Evolutionary conservation across 2,888 invertebrate genomes (phyloP).

Genomic region (Megamerina dolium): DNA sequence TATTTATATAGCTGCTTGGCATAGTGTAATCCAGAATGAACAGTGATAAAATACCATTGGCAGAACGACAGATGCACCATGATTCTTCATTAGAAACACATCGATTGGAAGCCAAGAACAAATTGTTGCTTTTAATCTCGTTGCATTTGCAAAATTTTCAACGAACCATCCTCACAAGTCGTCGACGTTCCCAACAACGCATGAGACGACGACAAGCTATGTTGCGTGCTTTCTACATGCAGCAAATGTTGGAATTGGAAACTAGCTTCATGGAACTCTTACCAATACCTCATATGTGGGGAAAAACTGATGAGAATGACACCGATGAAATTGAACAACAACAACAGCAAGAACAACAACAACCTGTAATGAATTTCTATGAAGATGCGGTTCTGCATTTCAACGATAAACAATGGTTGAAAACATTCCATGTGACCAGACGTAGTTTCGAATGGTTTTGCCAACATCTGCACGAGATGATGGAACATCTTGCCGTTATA

Average conservation of each 20-base stretch:
- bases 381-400: constrained; percentile 25
- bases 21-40: no score
- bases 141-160: constrained; percentile 36
- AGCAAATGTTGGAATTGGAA: constrained; percentile 38
- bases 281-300: constrained; percentile 17
- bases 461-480: constrained; percentile 24
- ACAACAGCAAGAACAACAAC: neutral
- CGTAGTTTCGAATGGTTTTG: constrained; percentile 37
- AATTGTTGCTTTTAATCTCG: constrained; percentile 25
- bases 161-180: constrained; percentile 32
- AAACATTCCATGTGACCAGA: constrained; percentile 36
- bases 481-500: constrained; percentile 6
- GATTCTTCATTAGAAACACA: no score
- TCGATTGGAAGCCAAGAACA: no score
- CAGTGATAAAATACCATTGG: no score
- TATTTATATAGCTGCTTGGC: no score
- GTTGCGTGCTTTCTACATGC: constrained; percentile 36
- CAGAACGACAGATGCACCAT: no score
- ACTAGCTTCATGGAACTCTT: constrained; percentile 35
- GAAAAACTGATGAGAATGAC: neutral
- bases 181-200: constrained; percentile 34
- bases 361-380: constrained; percentile 23
- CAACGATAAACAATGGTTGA: constrained; percentile 34
- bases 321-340: neutral
- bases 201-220: constrained; percentile 27